Conservation (phyloP, 2,797 vertebrate genomes). For the Alosa sapidissima region DNA sequence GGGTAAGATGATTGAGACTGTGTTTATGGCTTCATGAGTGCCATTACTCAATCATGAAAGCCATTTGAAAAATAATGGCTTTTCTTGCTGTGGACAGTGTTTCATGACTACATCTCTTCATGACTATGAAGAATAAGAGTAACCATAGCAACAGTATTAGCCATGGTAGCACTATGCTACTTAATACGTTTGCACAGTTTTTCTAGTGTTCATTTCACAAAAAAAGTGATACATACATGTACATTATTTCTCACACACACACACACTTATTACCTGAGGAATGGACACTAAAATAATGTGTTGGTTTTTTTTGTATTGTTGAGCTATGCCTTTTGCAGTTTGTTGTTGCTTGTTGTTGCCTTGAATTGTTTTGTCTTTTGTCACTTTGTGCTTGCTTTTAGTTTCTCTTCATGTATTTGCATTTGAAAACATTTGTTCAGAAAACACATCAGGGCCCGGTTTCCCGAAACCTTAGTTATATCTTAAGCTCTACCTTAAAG, state of each 20-base stretch:
- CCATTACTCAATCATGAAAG: slow-evolving; percentile 24
- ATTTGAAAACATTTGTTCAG: not conserved
- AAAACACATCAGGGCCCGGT: not conserved
- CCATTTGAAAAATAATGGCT: slow-evolving; percentile 31
- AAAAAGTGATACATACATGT: not conserved
- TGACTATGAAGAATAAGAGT: not conserved
- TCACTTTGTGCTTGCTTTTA: not conserved
- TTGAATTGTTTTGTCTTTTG: not conserved
- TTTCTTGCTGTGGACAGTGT: slow-evolving; percentile 4
- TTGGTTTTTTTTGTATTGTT: not conserved
- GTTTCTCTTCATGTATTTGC: not conserved
- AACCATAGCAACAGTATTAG: not conserved
- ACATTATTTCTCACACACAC: no score
- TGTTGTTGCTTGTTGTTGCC: not conserved
- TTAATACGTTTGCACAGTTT: not conserved
- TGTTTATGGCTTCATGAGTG: slow-evolving; percentile 32
- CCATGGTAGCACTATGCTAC: not conserved
- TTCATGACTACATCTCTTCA: not conserved
- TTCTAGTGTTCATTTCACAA: not conserved
- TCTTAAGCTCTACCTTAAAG: no score
- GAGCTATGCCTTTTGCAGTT: not conserved
- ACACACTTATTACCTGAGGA: not conserved
- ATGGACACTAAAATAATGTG: not conserved
- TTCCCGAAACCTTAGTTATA: no score
- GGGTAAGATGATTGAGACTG: slow-evolving; percentile 34